A percentile compares a stretch with the other conserved stretches of the same genome.
These are phyloP conservation scores for Chymomyza caudatula DNA, from an alignment of 2,888 invertebrate genomes.

Conservation along the genomic window DNA sequence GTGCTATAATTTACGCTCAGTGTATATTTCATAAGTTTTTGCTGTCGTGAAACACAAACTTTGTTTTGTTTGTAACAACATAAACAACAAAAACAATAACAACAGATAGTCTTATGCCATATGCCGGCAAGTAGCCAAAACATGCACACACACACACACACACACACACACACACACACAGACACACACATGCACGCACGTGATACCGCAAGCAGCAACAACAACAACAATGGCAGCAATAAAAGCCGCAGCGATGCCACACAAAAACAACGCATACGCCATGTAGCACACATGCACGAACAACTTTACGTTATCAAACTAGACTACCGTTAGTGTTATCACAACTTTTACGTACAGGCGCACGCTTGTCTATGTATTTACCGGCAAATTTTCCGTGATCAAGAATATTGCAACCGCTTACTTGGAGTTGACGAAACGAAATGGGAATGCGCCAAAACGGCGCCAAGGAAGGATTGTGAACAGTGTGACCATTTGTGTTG, in stretches of 20 bases:
- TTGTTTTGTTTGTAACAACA: background rate
- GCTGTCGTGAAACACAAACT: no score
- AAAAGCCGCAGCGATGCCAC: no score
- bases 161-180: background rate
- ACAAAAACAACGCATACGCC: constrained; percentile 17
- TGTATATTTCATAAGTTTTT: background rate
- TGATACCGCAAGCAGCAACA: constrained; percentile 11
- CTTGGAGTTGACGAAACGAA: background rate
- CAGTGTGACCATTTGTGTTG: background rate
- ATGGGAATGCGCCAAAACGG: background rate
- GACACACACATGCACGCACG: background rate
- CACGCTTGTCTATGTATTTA: background rate
- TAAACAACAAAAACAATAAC: background rate
- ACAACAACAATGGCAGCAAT: constrained; percentile 12
- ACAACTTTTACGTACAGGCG: constrained; percentile 1
- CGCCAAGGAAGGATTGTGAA: background rate
- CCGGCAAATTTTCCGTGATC: background rate
- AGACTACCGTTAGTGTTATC: constrained; percentile 30
- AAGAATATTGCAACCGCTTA: background rate
- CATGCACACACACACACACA: background rate
- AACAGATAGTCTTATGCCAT: constrained; percentile 43
- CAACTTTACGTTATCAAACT: constrained; percentile 36
- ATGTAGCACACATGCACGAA: background rate
- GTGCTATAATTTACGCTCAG: no score
- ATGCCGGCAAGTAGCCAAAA: constrained; percentile 52